Evolutionary conservation across 2,797 vertebrate genomes (phyloP), one percentile per base, ranked within the genome.

Genomic region (Peromyscus aztecus): DNA sequence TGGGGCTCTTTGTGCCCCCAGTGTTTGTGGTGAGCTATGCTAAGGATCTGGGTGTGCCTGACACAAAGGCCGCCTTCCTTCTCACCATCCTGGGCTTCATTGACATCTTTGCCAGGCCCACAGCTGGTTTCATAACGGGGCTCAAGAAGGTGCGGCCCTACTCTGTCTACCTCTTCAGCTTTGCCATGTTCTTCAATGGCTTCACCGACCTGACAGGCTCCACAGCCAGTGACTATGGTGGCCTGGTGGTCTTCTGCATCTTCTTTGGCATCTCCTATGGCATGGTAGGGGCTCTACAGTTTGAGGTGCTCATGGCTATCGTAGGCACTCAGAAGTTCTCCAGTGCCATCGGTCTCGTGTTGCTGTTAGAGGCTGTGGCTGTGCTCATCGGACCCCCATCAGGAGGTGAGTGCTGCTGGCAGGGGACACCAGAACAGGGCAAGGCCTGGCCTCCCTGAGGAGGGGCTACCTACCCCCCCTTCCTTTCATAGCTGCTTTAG

Each of bases 251-350:
- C 71, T 99, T 99, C 97, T 99, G 99, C 95, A 98, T 99, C 98
- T 99, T 99, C 98, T 99, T 99, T 37, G 99, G 99, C 94, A 98
- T 99, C 98, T 99, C 99, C 78, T 99, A 99, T 0, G 99, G 99
- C 94, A 99, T 99, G 99, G 99, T 99, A 98, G 99, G 99, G 1
- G 99, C 99, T 4, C 98, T 99, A 96, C 99, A 99, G 98, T 99
- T 99, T 91, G 99, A 99, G 98, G 99, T 99, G 92, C 99, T 99
- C 95, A 99, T 99, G 99, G 96, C 99, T 17, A 99, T 99, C 2
- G 99, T 99, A 84, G 99, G 99, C 21, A 99, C 99, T 0, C 98
- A 99, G 78, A 99, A 98, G 98, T 99, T 99, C 98, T 98, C 99
- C 98, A 99, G 99, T 16, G 99, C 99, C 95, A 99, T 99, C 0